Percentiles rank a stretch among this genome's conserved stretches.
These are phyloP conservation scores for Ammodytes marinus DNA, from an alignment of 2,113 vertebrate genomes.

Conservation along the genomic window DNA sequence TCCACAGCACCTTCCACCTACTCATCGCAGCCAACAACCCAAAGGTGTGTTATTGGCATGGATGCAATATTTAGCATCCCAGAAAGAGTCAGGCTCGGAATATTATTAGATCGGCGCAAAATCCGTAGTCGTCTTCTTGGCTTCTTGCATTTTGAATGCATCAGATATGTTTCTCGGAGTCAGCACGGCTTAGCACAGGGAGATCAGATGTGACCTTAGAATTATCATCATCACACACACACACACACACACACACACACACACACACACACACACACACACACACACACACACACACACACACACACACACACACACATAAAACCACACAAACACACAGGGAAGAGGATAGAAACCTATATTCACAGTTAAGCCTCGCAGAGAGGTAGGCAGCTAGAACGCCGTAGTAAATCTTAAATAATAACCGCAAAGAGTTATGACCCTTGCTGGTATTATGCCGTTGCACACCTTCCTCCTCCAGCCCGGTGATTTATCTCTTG, in stretches of 20 bases:
- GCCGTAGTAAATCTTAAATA: constrained; percentile 80
- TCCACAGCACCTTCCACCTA: constrained; percentile 68
- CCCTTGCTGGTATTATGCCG: constrained; percentile 75
- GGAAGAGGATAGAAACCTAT: constrained; percentile 21
- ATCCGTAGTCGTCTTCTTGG: neutral
- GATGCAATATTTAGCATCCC: constrained; percentile 61
- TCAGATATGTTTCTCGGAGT: constrained; percentile 57
- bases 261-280: neutral
- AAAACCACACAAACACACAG: constrained; percentile 32
- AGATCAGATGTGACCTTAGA: constrained; percentile 73
- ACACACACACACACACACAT: constrained; percentile 16
- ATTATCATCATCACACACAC: constrained; percentile 34
- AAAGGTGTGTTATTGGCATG: constrained; percentile 72
- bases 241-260: too few species aligned
- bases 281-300: constrained; percentile 12
- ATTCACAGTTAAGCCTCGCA: constrained; percentile 43
- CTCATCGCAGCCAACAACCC: constrained; percentile 41
- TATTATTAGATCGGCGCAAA: constrained; percentile 54
- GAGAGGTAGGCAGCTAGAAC: constrained; percentile 49
- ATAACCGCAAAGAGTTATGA: constrained; percentile 80
- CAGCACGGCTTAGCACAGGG: constrained; percentile 41
- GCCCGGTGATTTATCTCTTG: constrained; percentile 76
- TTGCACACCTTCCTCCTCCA: constrained; percentile 74
- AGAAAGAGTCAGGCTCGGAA: constrained; percentile 35
- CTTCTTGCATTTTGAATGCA: constrained; percentile 50